Base-by-base conservation (phyloP, 2,797 vertebrate species). In the Sitta carolinensis region DNA sequence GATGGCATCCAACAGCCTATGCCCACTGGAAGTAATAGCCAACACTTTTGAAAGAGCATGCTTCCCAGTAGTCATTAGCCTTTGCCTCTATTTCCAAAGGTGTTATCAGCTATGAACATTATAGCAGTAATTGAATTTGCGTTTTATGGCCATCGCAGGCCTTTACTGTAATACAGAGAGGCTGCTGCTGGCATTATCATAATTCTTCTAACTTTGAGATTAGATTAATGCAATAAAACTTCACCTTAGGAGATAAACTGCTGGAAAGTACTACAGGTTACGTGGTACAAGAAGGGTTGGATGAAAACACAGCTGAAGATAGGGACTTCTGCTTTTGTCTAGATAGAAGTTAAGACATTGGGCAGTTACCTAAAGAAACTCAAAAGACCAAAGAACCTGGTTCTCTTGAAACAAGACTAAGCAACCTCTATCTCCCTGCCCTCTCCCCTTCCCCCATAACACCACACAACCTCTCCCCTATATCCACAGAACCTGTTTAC, bases 181-280 rank as follows among this genome's bases (percentile, higher is more conserved):
- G 62, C 69, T 47, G 82, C 72, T 75, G 48, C 62, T 86, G 29
- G 59, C 43, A 75, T 93, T 96, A 95, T 84, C 94, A 52, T 78
- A 51, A 68, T 78, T 94, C 90, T 84, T 84, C 66, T 88, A 93
- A 73, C 63, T 93, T 94, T 17, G 34, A 92, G 92, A 96, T 96
- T 84, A 97, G 87, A 97, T 91, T 87, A 96, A 84, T 43, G 92
- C 79, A 95, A 76, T 96, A 94, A 93, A 95, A 77, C 69, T 72
- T 81, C 59, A 81, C 63, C 76, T 73, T 81, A 83, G 78, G 92
- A 92, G 50, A 76, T 36, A 42, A 91, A 34, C 66, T 86, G 25
- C 9, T 66, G 40, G n/a, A 38, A 57, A 91, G 32, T 21, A 52
- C 43, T 54, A 54, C 61, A 64, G n/a, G 43, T 86, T 75, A 75